A percentile compares a stretch with the other conserved stretches of the same genome.
phyloP scores from a whole-genome alignment of 2,113 vertebrate genomes.

The Astatotilapia flaviijosephi region DNA sequence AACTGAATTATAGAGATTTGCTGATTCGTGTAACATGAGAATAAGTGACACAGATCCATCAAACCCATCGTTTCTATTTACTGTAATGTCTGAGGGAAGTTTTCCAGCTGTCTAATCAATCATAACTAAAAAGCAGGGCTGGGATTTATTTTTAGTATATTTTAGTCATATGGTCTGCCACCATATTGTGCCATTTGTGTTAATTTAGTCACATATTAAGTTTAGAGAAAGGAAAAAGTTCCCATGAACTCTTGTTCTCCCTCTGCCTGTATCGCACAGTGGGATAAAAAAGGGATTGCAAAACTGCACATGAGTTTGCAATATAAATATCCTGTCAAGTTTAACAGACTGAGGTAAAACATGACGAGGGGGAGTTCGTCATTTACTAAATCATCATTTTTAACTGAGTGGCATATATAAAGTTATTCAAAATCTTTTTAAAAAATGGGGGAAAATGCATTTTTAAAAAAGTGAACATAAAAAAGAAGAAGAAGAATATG shows the following conservation, averaged over 20 bases:
- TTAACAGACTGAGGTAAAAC: background rate
- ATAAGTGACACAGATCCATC: background rate
- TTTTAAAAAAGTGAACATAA: background rate
- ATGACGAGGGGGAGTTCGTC: background rate
- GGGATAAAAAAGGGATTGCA: background rate
- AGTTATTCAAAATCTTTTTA: background rate
- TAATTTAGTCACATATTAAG: background rate
- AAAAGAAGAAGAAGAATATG: background rate
- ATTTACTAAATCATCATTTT: background rate
- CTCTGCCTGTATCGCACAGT: background rate
- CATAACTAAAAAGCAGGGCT: rapidly evolving
- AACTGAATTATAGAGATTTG: background rate
- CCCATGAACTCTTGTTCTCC: background rate
- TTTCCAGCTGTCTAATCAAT: background rate
- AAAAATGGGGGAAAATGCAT: rapidly evolving
- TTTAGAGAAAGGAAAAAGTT: background rate
- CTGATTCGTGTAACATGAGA: background rate
- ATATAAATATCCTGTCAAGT: slow-evolving; percentile 3
- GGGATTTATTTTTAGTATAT: background rate
- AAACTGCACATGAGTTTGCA: background rate
- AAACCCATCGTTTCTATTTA: background rate
- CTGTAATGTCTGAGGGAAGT: background rate
- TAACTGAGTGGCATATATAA: background rate
- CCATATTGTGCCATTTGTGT: background rate
- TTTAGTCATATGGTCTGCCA: background rate